Conservation (phyloP, 1,140 invertebrate species). For the Oncopodura yosiiana region DNA sequence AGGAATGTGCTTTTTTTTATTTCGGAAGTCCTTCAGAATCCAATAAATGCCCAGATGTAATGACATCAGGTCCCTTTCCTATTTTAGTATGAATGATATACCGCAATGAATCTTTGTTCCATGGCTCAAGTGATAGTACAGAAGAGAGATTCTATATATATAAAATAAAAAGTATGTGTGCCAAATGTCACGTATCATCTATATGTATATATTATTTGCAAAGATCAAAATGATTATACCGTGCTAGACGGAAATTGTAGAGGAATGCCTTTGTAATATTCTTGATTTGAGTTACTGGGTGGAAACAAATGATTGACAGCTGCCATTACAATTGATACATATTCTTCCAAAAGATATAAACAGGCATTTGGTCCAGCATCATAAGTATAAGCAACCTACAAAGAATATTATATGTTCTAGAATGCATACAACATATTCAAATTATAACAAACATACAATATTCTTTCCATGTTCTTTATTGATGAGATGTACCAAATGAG, state of each 20-base stretch:
- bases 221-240: too few relatives aligned
- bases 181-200: not conserved
- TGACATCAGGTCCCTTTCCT: constrained; percentile 53
- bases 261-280: constrained; percentile 51
- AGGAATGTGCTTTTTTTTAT: too few relatives aligned
- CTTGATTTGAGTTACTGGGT: constrained; percentile 40
- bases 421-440: not conserved
- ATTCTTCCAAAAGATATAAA: constrained; percentile 68
- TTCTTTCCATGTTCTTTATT: constrained; percentile 54
- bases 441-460: constrained; percentile 46
- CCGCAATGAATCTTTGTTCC: constrained; percentile 53
- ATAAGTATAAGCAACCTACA: constrained; percentile 83
- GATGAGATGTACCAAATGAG: constrained; percentile 69
- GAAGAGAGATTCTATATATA: constrained; percentile 42
- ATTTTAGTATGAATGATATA: constrained; percentile 76
- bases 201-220: too few relatives aligned
- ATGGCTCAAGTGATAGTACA: constrained; percentile 41
- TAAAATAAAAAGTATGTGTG: not conserved
- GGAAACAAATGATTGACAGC: constrained; percentile 65
- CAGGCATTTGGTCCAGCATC: constrained; percentile 96
- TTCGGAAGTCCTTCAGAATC: not conserved
- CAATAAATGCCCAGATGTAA: not conserved
- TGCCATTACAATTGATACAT: constrained; percentile 56
- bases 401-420: constrained; percentile 20
- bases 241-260: not conserved